phyloP scores from a whole-genome alignment of 1,140 invertebrate genomes.

The Drosophila paulistorum region DNA sequence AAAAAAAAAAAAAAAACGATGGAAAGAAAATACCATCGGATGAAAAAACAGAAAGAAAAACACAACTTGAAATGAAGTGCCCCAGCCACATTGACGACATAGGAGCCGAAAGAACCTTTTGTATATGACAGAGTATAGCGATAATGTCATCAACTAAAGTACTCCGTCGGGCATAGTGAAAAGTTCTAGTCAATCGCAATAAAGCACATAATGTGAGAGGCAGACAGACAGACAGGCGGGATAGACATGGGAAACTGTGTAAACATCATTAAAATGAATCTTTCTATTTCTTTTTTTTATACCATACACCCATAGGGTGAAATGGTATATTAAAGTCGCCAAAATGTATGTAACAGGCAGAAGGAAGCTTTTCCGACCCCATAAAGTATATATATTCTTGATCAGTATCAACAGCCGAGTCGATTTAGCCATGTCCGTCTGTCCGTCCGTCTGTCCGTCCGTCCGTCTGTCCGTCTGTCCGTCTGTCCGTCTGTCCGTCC shows the following conservation, averaged over 20 bases:
- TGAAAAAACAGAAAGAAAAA: slow-evolving; percentile 25
- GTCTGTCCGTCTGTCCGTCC: too few species aligned
- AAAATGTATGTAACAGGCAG: too few species aligned
- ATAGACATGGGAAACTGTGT: slow-evolving; percentile 61
- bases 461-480: too few species aligned
- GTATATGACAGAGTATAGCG: slow-evolving; percentile 58
- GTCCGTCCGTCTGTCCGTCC: too few species aligned
- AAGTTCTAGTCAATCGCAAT: slow-evolving; percentile 78
- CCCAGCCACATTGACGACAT: slow-evolving; percentile 31
- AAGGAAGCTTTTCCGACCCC: too few species aligned
- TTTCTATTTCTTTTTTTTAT: slow-evolving; percentile 24
- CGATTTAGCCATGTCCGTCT: too few species aligned
- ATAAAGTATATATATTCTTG: too few species aligned
- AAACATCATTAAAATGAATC: slow-evolving; percentile 75
- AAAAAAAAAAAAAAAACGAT: neutral
- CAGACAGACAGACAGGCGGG: slow-evolving; percentile 28
- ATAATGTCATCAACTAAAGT: slow-evolving; percentile 80
- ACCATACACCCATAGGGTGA: too few species aligned
- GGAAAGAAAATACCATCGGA: slow-evolving; percentile 1
- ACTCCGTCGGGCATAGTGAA: slow-evolving; percentile 76
- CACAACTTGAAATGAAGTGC: slow-evolving; percentile 65
- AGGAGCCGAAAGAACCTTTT: slow-evolving; percentile 54
- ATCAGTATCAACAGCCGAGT: too few species aligned
- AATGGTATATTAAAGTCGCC: too few species aligned
- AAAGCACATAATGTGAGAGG: slow-evolving; percentile 66